These are phyloP conservation scores for Falco biarmicus DNA, from an alignment of 2,797 vertebrate species.

Conservation along the genomic window DNA sequence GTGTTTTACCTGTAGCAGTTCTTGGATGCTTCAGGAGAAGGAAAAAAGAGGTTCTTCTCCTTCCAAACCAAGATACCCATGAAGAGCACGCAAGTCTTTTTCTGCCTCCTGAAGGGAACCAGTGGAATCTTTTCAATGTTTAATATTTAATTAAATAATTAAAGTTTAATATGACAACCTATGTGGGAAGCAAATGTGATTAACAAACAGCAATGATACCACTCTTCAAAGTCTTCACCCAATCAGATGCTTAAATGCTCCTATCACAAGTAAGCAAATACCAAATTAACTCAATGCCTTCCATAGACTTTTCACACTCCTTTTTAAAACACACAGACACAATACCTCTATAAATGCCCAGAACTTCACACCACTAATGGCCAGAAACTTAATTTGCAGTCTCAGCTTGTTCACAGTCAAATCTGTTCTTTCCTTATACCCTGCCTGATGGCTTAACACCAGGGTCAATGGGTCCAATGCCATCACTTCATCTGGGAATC, in stretches of 20 bases:
- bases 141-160: no score
- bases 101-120: neutral
- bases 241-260: neutral
- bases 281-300: neutral
- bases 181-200: neutral
- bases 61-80: neutral
- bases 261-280: neutral
- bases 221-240: neutral
- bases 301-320: neutral
- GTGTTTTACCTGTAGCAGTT: neutral
- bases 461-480: neutral
- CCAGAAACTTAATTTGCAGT: neutral
- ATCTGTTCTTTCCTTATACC: neutral
- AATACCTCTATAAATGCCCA: neutral
- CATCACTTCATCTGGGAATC: neutral
- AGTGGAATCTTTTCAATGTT: neutral
- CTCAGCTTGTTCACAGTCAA: neutral
- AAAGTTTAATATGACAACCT: neutral
- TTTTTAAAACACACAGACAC: neutral
- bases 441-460: neutral
- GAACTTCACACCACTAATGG: neutral
- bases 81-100: neutral
- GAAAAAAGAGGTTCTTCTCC: neutral
- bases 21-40: neutral
- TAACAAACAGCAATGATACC: neutral